phyloP scores from a whole-genome alignment of 1,140 invertebrate genomes.

The Cotesia typhae region DNA sequence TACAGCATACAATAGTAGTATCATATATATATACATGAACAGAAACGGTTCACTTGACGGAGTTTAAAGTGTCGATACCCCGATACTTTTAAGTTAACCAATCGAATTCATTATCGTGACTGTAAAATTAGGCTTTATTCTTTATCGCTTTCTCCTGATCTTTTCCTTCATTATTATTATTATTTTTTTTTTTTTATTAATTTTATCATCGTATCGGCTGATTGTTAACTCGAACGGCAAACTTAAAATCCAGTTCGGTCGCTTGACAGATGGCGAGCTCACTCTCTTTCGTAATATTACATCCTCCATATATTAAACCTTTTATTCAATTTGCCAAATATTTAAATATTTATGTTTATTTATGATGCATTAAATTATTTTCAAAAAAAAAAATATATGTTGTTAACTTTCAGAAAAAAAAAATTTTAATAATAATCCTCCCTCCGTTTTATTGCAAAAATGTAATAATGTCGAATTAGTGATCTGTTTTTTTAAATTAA shows the following conservation, averaged over 20 bases:
- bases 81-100: not conserved
- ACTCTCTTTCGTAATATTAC: not conserved
- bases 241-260: not conserved
- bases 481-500: too few relatives aligned
- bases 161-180: too few relatives aligned
- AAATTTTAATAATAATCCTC: too few relatives aligned
- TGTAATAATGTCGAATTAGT: too few relatives aligned
- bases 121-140: conserved; percentile 24
- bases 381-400: too few relatives aligned
- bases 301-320: not conserved
- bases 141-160: too few relatives aligned
- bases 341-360: not conserved
- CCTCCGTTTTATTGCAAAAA: too few relatives aligned
- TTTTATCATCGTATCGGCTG: conserved; percentile 25
- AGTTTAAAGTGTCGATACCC: conserved; percentile 32
- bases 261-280: conserved; percentile 8
- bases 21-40: not conserved
- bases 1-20: not conserved
- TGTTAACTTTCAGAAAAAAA: too few relatives aligned
- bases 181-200: too few relatives aligned
- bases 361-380: too few relatives aligned
- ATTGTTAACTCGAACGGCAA: conserved; percentile 24
- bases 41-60: conserved; percentile 12
- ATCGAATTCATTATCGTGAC: conserved; percentile 34
- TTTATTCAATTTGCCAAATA: not conserved